These are phyloP conservation scores for Oxystoma pomonae DNA, from an alignment of 2,888 invertebrate genomes.

Conservation along the genomic window DNA sequence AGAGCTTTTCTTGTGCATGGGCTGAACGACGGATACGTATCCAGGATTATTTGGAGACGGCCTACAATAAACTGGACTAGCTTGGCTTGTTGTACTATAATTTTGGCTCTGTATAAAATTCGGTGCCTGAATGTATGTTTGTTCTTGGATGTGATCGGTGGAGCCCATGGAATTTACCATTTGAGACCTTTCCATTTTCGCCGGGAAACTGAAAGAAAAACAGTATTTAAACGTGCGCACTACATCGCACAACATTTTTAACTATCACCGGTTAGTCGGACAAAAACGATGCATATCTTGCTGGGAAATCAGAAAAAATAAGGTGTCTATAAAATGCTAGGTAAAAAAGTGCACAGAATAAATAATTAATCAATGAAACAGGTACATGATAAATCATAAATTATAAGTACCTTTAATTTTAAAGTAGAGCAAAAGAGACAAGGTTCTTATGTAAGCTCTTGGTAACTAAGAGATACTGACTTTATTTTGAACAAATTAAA, in stretches of 20 bases:
- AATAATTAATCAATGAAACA: too few relatives aligned
- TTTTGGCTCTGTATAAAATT: slow-evolving; percentile 45
- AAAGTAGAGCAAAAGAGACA: too few relatives aligned
- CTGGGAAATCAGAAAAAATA: slow-evolving; percentile 1
- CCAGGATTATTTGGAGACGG: slow-evolving; percentile 43
- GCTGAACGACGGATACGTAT: slow-evolving; percentile 47
- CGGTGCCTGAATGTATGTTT: slow-evolving; percentile 48
- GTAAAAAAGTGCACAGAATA: background rate
- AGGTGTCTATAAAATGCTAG: background rate
- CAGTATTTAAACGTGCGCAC: background rate
- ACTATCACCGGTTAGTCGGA: background rate
- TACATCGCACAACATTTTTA: slow-evolving; percentile 1
- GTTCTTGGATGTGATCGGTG: slow-evolving; percentile 44
- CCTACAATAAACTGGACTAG: slow-evolving; percentile 42
- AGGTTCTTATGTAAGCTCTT: too few relatives aligned
- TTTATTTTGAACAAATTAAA: too few relatives aligned
- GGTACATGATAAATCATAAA: too few relatives aligned
- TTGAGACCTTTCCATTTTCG: slow-evolving; percentile 48
- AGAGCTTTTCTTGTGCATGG: slow-evolving; percentile 61
- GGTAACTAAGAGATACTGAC: too few relatives aligned
- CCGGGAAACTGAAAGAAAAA: slow-evolving; percentile 45
- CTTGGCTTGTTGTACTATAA: slow-evolving; percentile 37
- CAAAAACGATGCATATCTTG: background rate
- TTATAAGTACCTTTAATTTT: too few relatives aligned
- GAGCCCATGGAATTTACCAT: slow-evolving; percentile 42